Base-by-base conservation (phyloP, 2,113 vertebrate species). In the Malurus elegans region DNA sequence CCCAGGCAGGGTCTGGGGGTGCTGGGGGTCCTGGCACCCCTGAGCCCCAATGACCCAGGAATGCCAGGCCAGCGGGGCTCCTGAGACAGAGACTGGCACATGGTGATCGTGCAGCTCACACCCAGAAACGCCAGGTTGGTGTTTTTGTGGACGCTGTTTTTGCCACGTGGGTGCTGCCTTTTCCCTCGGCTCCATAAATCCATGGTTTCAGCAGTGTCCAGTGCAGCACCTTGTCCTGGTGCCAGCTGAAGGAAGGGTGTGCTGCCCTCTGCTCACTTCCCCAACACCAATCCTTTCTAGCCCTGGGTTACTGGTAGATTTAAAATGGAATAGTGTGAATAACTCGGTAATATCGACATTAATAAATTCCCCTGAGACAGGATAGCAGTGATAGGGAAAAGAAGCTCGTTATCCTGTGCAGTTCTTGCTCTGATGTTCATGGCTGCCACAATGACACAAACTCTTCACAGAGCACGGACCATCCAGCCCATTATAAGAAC, bases 391-490 rank as follows among this genome's bases (percentile, higher is more conserved):
- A 10, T 10, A 26, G 19, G 14, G 58, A 66, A 38, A 44, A 47
- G 10, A 36, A n/a, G 23, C 73, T 79, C 23, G 0, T 51, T 42
- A 25, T 28, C 6, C 1, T 1, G 7, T 16, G 71, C 3, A 2
- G 34, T 31, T 60, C 48, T 32, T 65, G 62, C 69, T 6, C 10
- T 45, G 12, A 2, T 7, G 40, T 26, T 34, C 40, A 18, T 56
- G 64, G 65, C 47, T 53, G 83, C 58, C 14, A 3, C 38, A 40
- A 36, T 45, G 32, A 2, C 42, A 38, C 6, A 0, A 62, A 7
- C 23, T 29, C 18, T 32, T 75, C 48, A 12, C 12, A 6, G 6
- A 24, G 47, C 54, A 20, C 24, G 29, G 36, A 38, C 19, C 21
- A 44, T n/a, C 70, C 21, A 17, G 79, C 32, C 47, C 20, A 40